Percentiles rank a stretch among this genome's conserved stretches.
These are phyloP conservation scores for Platypus cylindrus DNA, from an alignment of 2,888 invertebrate species.

Conservation along the genomic window DNA sequence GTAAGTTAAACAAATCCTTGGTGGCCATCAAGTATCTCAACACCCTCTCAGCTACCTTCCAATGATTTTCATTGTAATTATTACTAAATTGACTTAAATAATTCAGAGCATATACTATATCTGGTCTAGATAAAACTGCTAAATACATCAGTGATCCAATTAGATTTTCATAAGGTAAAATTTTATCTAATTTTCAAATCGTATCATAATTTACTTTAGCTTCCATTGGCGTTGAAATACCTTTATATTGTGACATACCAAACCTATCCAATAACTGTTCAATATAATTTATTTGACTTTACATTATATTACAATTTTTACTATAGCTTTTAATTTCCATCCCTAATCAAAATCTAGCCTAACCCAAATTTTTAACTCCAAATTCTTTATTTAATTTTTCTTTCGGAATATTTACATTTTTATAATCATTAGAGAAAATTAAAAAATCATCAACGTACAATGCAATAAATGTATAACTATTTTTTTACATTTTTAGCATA, in stretches of 20 bases:
- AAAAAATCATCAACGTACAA: slow-evolving; percentile 18
- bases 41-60: slow-evolving; percentile 14
- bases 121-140: slow-evolving; percentile 14
- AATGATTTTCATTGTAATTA: slow-evolving; percentile 12
- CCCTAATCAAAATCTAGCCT: slow-evolving; percentile 14
- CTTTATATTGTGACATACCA: slow-evolving; percentile 4
- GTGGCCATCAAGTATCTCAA: slow-evolving; percentile 11
- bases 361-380: slow-evolving; percentile 14
- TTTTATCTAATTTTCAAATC: slow-evolving; percentile 1
- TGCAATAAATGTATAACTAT: slow-evolving; percentile 1
- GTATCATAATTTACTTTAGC: slow-evolving; percentile 5
- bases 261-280: slow-evolving; percentile 5
- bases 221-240: slow-evolving; percentile 5
- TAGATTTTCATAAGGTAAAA: slow-evolving; percentile 13
- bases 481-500: slow-evolving; percentile 1
- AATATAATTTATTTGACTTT: slow-evolving; percentile 7
- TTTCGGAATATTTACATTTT: slow-evolving; percentile 9
- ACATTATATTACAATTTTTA: slow-evolving; percentile 1
- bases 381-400: slow-evolving; percentile 9
- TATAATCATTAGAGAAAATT: slow-evolving; percentile 10
- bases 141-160: slow-evolving; percentile 16
- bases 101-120: slow-evolving; percentile 14
- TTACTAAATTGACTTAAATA: slow-evolving; percentile 17
- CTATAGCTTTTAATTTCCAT: slow-evolving; percentile 8
- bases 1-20: too few relatives aligned